A percentile compares a stretch with the other conserved stretches of the same genome.
Evolutionary conservation across 37 sponge, comb jelly and placozoan genomes (phyloP).

Genomic region (Crambe crambe): DNA sequence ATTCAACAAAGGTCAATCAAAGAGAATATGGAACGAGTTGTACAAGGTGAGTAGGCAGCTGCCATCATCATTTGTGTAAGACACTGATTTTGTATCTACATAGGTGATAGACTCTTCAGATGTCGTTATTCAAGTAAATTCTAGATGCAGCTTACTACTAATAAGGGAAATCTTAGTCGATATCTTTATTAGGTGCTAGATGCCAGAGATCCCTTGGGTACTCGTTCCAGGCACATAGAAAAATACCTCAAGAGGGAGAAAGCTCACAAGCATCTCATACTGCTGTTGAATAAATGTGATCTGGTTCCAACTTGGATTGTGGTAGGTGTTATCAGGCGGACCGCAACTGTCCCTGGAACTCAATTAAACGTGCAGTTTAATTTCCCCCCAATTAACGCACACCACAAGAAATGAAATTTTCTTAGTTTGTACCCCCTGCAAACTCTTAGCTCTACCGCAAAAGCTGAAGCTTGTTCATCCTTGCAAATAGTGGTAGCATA

Average conservation of each 20-base stretch:
- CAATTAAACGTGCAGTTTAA: no score
- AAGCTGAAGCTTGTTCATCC: no score
- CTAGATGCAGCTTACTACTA: neutral
- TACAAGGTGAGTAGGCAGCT: constrained; percentile 84
- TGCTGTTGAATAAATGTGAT: constrained; percentile 99
- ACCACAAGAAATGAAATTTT: no score
- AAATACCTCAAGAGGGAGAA: constrained; percentile 86
- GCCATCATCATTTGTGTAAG: neutral
- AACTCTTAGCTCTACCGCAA: no score
- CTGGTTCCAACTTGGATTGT: constrained; percentile 98
- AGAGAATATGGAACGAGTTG: constrained; percentile 95
- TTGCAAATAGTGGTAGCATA: no score
- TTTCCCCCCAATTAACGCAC: no score
- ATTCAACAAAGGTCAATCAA: constrained; percentile 93
- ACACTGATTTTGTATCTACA: neutral
- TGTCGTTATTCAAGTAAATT: constrained; percentile 84
- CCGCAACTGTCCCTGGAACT: no score
- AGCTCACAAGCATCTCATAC: constrained; percentile 94
- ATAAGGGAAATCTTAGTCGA: no score
- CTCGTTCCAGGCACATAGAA: constrained; percentile 92
- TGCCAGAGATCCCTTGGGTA: constrained; percentile 94
- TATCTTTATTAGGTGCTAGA: constrained; percentile 91
- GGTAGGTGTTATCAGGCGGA: constrained; percentile 40
- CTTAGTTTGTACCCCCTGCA: no score
- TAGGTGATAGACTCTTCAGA: constrained; percentile 89